A percentile compares a stretch with the other conserved stretches of the same genome.
phyloP scores from a whole-genome alignment of 2,113 vertebrate genomes.

The Leucoraja erinaceus region DNA sequence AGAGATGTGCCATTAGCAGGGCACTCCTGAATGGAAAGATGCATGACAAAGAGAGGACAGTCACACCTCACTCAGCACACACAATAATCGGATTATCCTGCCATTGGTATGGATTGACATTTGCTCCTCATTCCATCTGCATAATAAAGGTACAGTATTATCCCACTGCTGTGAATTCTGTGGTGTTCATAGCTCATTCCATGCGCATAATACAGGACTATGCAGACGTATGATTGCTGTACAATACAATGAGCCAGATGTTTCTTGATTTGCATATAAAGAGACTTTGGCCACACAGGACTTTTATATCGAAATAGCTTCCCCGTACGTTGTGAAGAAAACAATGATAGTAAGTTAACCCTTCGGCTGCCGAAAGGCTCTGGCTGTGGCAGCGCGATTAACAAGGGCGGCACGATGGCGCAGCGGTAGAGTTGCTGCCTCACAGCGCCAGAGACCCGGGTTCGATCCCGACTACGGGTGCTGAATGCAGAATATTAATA shows the following conservation, averaged over 20 bases:
- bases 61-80: background rate
- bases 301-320: background rate
- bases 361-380: too few relatives aligned
- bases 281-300: background rate
- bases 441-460: too few relatives aligned
- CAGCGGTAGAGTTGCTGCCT: too few relatives aligned
- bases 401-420: too few relatives aligned
- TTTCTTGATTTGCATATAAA: constrained; percentile 36
- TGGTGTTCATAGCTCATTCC: background rate
- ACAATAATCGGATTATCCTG: constrained; percentile 21
- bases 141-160: constrained; percentile 25
- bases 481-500: too few relatives aligned
- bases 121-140: constrained; percentile 3
- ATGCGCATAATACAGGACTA: constrained; percentile 30
- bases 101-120: background rate
- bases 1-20: background rate
- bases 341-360: background rate
- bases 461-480: too few relatives aligned
- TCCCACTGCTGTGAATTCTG: background rate
- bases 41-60: background rate
- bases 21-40: background rate
- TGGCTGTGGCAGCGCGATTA: too few relatives aligned
- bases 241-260: constrained; percentile 22
- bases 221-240: constrained; percentile 3
- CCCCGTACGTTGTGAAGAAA: background rate